Evolutionary conservation across 2,113 vertebrate genomes (phyloP).

Genomic region (Nestor notabilis): DNA sequence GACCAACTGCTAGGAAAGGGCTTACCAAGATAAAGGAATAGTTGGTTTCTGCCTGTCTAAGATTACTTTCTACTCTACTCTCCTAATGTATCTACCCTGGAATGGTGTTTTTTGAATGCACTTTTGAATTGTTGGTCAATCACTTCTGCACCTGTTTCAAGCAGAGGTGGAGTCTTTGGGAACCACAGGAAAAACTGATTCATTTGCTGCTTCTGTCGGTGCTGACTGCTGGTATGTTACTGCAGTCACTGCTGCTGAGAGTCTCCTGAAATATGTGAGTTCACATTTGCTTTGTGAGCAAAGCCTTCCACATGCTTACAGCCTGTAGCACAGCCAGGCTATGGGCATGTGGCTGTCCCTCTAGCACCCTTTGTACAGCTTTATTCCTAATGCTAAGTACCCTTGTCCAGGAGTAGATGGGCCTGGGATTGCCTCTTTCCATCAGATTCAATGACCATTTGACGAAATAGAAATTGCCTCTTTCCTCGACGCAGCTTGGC

Average conservation of each 20-base stretch:
- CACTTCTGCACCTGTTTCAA: background rate
- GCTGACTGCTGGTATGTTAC: background rate
- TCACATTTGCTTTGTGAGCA: background rate
- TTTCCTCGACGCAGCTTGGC: fast-evolving
- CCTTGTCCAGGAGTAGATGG: background rate
- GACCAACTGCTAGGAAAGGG: background rate
- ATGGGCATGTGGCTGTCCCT: background rate
- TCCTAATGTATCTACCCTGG: background rate
- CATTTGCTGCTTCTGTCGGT: background rate
- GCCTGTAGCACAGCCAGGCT: background rate
- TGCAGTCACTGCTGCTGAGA: background rate
- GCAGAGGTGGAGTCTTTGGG: background rate
- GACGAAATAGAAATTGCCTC: background rate
- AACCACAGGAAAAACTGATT: fast-evolving
- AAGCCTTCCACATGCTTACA: background rate
- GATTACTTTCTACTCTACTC: background rate
- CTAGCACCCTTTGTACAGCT: background rate
- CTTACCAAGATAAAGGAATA: background rate
- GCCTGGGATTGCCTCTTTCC: background rate
- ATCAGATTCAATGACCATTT: background rate
- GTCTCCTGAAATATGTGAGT: background rate
- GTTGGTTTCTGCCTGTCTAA: background rate
- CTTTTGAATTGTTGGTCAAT: background rate
- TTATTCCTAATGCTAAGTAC: background rate
- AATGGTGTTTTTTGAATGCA: background rate